A percentile compares a stretch with the other conserved stretches of the same genome.
These are phyloP conservation scores for Dallia pectoralis DNA, from an alignment of 2,797 vertebrate species.

Conservation along the genomic window DNA sequence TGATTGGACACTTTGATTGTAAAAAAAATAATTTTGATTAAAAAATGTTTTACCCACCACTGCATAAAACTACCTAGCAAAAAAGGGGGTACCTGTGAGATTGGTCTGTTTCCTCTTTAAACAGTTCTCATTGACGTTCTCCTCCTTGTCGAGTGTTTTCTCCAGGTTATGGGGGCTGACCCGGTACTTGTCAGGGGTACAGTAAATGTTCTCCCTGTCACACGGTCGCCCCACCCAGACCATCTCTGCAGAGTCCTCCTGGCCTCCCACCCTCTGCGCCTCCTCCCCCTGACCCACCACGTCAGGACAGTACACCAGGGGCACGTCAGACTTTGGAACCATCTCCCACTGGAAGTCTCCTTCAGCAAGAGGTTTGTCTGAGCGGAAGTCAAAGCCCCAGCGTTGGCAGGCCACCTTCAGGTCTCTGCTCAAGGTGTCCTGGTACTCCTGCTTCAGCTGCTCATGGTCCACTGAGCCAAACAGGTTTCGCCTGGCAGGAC, in stretches of 20 bases:
- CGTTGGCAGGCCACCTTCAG: conserved; percentile 78
- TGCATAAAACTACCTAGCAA: background rate
- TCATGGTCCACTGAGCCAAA: conserved; percentile 86
- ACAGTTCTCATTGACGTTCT: conserved; percentile 4
- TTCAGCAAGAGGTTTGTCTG: conserved; percentile 79
- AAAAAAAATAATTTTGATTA: too few species aligned
- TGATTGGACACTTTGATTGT: too few species aligned
- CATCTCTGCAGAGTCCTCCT: background rate
- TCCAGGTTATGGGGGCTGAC: conserved; percentile 34
- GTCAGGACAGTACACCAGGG: conserved; percentile 65
- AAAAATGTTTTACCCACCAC: too few species aligned
- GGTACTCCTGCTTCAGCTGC: conserved; percentile 78
- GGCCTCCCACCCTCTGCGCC: background rate
- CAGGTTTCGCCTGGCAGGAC: conserved; percentile 75
- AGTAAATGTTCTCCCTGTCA: conserved; percentile 63
- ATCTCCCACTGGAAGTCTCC: conserved; percentile 83
- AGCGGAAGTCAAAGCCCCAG: conserved; percentile 91
- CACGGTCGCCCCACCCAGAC: background rate
- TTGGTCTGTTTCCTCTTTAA: conserved; percentile 87
- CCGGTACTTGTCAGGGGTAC: conserved; percentile 44
- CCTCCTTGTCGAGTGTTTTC: conserved; percentile 52
- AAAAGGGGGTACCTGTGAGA: conserved; percentile 77
- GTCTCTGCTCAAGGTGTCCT: conserved; percentile 62
- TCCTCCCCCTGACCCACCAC: background rate
- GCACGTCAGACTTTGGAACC: conserved; percentile 63